Evolutionary conservation across 2,797 vertebrate genomes (phyloP).

Genomic region (Pipistrellus nathusii): DNA sequence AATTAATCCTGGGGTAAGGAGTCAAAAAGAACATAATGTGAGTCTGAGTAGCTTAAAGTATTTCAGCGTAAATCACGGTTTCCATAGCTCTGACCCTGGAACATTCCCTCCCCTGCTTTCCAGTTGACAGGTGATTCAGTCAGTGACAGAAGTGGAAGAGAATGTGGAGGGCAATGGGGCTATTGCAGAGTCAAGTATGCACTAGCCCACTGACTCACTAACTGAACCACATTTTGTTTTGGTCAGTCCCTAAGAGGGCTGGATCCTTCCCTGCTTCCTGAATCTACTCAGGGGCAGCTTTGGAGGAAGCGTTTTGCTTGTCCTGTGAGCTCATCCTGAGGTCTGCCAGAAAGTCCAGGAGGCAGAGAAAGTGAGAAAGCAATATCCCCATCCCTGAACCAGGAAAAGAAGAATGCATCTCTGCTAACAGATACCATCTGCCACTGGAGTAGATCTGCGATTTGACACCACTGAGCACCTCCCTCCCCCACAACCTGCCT

Average conservation of each 20-base stretch:
- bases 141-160: too few species aligned
- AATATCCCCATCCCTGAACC: background rate
- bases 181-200: background rate
- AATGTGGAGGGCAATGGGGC: too few species aligned
- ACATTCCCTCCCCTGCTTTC: background rate
- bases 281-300: background rate
- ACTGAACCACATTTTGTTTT: background rate
- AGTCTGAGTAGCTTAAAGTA: background rate
- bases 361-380: conserved; percentile 8
- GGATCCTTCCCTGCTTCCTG: conserved; percentile 28
- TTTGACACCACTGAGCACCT: background rate
- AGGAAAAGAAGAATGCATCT: conserved; percentile 17
- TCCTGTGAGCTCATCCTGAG: conserved; percentile 11
- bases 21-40: background rate
- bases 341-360: background rate
- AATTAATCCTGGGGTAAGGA: background rate
- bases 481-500: background rate
- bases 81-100: background rate
- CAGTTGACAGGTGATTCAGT: background rate
- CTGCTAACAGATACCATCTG: conserved; percentile 29
- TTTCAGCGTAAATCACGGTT: conserved; percentile 8
- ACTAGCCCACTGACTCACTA: conserved; percentile 1
- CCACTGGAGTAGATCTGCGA: background rate
- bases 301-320: conserved; percentile 28
- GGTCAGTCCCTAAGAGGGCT: background rate